Evolutionary conservation across 2,797 vertebrate species (phyloP), one percentile per base, ranked within the genome.

Genomic region (Pelobates cultripes): DNA sequence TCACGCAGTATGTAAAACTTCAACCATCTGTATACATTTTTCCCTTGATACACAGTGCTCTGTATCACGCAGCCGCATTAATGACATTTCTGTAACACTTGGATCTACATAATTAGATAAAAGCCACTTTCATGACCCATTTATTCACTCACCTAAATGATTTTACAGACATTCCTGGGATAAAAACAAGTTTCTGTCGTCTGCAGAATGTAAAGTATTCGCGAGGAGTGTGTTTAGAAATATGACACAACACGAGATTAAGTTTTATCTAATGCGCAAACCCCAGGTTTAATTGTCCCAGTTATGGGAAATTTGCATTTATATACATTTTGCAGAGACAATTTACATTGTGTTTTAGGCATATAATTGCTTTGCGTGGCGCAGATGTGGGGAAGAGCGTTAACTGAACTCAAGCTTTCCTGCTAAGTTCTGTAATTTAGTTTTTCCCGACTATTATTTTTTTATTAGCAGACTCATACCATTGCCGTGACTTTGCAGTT

Each of bases 131-230:
- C 78, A 69, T 83, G 47, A 73, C 78, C 73, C 77, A 85, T 82
- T 47, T 85, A 75, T 86, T 78, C 72, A 15, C 82, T 71, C 84
- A 72, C 85, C 70, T 80, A 84, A 81, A 87, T 83, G 84, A 85
- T 84, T 86, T 86, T 83, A 87, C 64, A 87, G 86, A 85, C 53
- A 7, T 82, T 82, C 57, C 68, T 47, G 85, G 45, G 75, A 74
- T 77, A 86, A 85, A n/a, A 86, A 86, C 45, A 61, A 80, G 57
- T n/a, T 44, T 45, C 60, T 17, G 15, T 63, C 17, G 43, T 3
- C 42, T 61, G 41, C 73, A 61, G 66, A 69, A 70, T 75, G 69
- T 81, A 74, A 63, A 81, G 75, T 70, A 70, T 73, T 70, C 43
- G 72, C 55, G 4, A 6, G 40, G 13, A 53, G n/a, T 40, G 13